Percentiles rank a stretch among this genome's conserved stretches.
These are phyloP conservation scores for Cinclus cinclus DNA, from an alignment of 2,113 vertebrate species.

Conservation along the genomic window DNA sequence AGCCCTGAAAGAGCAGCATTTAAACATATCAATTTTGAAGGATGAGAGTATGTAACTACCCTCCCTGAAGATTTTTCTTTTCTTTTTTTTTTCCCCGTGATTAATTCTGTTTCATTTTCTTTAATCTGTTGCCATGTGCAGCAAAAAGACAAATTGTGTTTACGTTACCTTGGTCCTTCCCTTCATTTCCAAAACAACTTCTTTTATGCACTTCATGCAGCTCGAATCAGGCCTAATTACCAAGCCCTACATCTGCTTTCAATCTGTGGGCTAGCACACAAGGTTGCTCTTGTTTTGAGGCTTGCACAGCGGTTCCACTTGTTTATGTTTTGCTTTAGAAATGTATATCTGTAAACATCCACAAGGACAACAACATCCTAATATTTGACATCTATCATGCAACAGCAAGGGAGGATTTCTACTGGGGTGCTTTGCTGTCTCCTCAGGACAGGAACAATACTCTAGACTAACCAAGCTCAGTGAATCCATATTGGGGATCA, in stretches of 20 bases:
- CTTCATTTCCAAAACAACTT: slow-evolving; percentile 73
- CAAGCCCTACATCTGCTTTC: slow-evolving; percentile 78
- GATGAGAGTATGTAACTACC: slow-evolving; percentile 9
- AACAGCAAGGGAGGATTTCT: slow-evolving; percentile 9
- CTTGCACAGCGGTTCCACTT: slow-evolving; percentile 55
- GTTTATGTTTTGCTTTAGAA: slow-evolving; percentile 71
- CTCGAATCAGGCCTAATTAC: slow-evolving; percentile 72
- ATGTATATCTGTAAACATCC: slow-evolving; percentile 54
- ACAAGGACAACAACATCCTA: slow-evolving; percentile 47
- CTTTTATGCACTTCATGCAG: slow-evolving; percentile 62
- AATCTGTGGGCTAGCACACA: slow-evolving; percentile 66
- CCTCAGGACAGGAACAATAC: not conserved
- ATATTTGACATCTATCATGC: slow-evolving; percentile 40
- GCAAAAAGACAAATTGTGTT: slow-evolving; percentile 75
- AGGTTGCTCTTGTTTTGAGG: slow-evolving; percentile 49
- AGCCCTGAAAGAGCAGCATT: not conserved
- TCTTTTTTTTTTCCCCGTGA: slow-evolving; percentile 17
- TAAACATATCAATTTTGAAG: slow-evolving; percentile 2
- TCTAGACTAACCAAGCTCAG: not conserved
- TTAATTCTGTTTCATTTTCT: slow-evolving; percentile 68
- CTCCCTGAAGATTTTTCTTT: slow-evolving; percentile 47
- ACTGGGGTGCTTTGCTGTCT: not conserved
- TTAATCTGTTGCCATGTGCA: slow-evolving; percentile 69
- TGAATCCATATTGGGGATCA: not conserved
- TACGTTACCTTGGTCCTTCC: slow-evolving; percentile 64